Evolutionary conservation across 2,888 invertebrate species (phyloP).

Genomic region (Lapara coniferarum): DNA sequence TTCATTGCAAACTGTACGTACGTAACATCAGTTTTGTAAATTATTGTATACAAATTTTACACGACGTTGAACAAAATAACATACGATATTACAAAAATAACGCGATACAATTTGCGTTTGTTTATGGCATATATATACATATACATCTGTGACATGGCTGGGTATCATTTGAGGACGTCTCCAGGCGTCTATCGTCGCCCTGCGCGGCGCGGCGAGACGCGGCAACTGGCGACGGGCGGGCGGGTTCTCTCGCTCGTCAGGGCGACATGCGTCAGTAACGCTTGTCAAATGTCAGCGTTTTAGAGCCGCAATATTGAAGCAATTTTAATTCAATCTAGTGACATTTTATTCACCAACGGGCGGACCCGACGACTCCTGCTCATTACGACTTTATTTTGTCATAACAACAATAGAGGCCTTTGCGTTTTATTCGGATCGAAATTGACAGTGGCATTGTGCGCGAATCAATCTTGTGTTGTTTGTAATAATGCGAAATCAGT

Average conservation of each 20-base stretch:
- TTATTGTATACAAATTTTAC: not conserved
- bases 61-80: not conserved
- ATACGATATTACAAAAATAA: not conserved
- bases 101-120: not conserved
- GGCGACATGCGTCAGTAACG: constrained; percentile 73
- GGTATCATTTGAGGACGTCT: constrained; percentile 7
- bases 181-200: not conserved
- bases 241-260: constrained; percentile 38
- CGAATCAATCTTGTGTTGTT: constrained; percentile 76
- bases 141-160: constrained; percentile 8
- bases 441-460: constrained; percentile 74
- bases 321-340: constrained; percentile 78
- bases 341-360: constrained; percentile 64
- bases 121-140: not conserved
- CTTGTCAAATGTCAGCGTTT: constrained; percentile 76
- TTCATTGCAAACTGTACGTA: not conserved
- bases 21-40: not conserved
- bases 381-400: constrained; percentile 82
- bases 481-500: constrained; percentile 77
- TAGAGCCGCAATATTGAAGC: constrained; percentile 72
- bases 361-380: constrained; percentile 59
- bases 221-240: constrained; percentile 29
- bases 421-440: constrained; percentile 65
- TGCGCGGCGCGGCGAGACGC: too few species aligned
- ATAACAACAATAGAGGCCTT: constrained; percentile 73